Evolutionary conservation across 2,113 vertebrate species (phyloP).

Genomic region (Mus pahari): DNA sequence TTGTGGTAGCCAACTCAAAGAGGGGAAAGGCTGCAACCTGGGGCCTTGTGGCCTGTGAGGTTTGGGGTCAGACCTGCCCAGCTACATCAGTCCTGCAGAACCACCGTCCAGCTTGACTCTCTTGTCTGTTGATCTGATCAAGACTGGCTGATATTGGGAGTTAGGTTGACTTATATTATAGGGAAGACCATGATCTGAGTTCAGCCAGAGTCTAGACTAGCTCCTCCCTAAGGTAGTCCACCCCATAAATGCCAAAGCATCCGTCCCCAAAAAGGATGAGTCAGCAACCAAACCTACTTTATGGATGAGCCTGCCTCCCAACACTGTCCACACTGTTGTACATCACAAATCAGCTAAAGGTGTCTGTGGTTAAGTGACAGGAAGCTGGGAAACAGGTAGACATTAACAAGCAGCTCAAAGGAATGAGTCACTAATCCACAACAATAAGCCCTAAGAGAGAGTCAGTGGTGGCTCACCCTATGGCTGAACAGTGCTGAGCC

Average conservation of each 20-base stretch:
- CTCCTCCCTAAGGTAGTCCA: fast-evolving
- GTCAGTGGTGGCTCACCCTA: fast-evolving
- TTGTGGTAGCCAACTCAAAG: background rate
- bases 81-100: background rate
- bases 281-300: background rate
- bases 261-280: background rate
- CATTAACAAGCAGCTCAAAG: background rate
- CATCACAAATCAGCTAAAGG: background rate
- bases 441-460: background rate
- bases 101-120: background rate
- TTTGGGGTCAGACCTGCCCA: background rate
- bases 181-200: fast-evolving
- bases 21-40: background rate
- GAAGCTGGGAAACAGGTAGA: background rate
- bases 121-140: no score
- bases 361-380: conserved; percentile 1
- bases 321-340: background rate
- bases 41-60: fast-evolving
- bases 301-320: background rate
- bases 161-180: background rate
- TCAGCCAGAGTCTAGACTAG: background rate
- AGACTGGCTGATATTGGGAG: fast-evolving
- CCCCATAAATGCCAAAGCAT: fast-evolving
- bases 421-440: background rate
- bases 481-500: background rate